Base-by-base conservation (phyloP, 2,113 vertebrate genomes). In the Eidolon helvum region DNA sequence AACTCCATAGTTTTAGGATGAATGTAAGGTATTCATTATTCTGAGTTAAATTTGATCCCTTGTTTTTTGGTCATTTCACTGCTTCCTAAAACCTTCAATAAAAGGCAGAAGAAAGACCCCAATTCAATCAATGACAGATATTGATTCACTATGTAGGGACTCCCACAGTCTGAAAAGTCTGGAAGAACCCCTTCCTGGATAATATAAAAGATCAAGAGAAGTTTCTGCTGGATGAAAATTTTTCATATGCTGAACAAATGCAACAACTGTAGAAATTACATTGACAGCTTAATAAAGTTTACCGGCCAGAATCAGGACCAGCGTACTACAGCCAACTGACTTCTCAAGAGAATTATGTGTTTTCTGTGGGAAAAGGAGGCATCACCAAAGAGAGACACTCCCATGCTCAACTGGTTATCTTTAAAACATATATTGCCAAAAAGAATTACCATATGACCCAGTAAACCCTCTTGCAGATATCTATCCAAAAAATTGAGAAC, bases 71-170 rank as follows among this genome's bases (percentile, higher is more conserved):
- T 89, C n/a, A 77, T 72, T 92, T 95, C 33, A 26, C 35, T 68
- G 38, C 66, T 80, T 95, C 57, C 77, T 86, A 61, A 77, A 84
- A 66, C 45, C 35, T 94, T 95, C 65, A 95, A 82, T 38, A 82
- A 95, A 97, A 53, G 18, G 79, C 40, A 95, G 30, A 97, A 18
- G 45, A 82, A 91, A 95, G 63, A 85, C 71, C 65, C 79, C 38
- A 87, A 95, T 87, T 63, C 87, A 94, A 65, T 65, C 57, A 66
- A 40, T 72, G 71, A 43, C 55, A 90, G 59, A 57, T 55, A 4
- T 43, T 45, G 30, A 77, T 80, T 90, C 35, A 65, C 15, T 71
- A 24, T 15, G 53, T 18, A 79, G 45, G 65, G 78, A 79, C 38
- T 68, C 1, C 16, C 10, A 86, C 7, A 55, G 33, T 77, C 35